A percentile compares a stretch with the other conserved stretches of the same genome.
These are phyloP conservation scores for Macrosteles quadrilineatus DNA, from an alignment of 1,140 invertebrate genomes.

Conservation along the genomic window DNA sequence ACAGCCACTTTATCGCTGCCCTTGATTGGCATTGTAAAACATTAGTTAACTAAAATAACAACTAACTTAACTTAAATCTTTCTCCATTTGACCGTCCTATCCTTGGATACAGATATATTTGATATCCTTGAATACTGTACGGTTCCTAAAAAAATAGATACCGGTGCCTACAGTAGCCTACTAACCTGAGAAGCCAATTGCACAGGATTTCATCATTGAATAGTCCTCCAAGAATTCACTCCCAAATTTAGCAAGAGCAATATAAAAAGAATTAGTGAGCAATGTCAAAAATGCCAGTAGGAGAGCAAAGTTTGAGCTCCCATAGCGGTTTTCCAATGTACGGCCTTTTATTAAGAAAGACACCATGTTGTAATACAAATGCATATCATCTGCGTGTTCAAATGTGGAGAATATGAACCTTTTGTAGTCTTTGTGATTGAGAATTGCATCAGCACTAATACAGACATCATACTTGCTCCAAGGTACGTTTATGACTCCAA, in stretches of 20 bases:
- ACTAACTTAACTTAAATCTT: no score
- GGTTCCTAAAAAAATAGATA: no score
- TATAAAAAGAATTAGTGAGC: constrained; percentile 58
- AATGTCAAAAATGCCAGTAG: constrained; percentile 59
- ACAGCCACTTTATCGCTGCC: no score
- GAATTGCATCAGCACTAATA: constrained; percentile 59
- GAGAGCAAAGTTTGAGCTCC: constrained; percentile 59
- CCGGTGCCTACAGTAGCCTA: no score
- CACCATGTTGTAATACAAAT: constrained; percentile 75
- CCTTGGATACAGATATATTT: no score
- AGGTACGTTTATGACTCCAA: constrained; percentile 55
- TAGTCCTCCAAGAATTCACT: constrained; percentile 41
- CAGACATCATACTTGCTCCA: constrained; percentile 61
- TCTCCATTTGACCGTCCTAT: no score
- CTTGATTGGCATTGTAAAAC: no score
- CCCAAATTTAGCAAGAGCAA: constrained; percentile 51
- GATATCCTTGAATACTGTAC: no score
- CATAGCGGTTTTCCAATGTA: constrained; percentile 59
- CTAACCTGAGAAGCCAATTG: constrained; percentile 67
- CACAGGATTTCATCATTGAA: constrained; percentile 58
- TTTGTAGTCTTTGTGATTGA: constrained; percentile 57
- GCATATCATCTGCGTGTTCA: constrained; percentile 70
- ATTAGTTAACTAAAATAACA: no score
- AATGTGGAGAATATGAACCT: constrained; percentile 62
- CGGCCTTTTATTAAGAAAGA: constrained; percentile 68